Conservation (phyloP, 2,113 vertebrate genomes). For the Erythrolamprus reginae region DNA sequence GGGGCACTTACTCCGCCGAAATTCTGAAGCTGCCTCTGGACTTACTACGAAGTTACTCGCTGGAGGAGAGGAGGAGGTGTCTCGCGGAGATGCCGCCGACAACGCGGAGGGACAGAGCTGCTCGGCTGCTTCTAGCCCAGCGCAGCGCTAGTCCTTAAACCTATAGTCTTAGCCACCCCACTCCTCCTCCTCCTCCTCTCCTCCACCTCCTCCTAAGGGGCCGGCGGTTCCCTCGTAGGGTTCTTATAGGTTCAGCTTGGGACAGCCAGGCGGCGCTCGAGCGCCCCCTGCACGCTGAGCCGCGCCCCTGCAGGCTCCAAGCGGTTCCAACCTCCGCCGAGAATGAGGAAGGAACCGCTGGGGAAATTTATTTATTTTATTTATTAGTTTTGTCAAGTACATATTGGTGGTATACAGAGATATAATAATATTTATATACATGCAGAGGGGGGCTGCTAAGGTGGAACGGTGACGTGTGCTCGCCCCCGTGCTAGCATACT, state of each 20-base stretch:
- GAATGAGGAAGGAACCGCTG: not conserved
- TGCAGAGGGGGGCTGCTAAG: too few species aligned
- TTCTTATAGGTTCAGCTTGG: not conserved
- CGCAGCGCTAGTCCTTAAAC: not conserved
- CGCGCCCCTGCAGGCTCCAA: not conserved
- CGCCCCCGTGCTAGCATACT: too few species aligned
- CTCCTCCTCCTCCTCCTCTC: not conserved
- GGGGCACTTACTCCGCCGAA: not conserved
- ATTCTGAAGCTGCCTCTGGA: not conserved
- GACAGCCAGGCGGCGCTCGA: not conserved
- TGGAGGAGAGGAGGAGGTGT: fast-evolving
- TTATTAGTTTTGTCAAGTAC: too few species aligned
- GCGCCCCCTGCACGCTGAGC: not conserved
- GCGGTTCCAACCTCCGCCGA: not conserved
- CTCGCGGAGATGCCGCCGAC: not conserved
- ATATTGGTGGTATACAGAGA: too few species aligned
- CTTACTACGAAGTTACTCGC: not conserved
- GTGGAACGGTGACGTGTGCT: too few species aligned
- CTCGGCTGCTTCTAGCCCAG: not conserved
- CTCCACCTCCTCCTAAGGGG: not conserved
- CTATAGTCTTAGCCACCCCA: not conserved
- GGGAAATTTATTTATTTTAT: too few species aligned
- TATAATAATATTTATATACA: too few species aligned
- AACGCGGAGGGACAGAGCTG: not conserved
- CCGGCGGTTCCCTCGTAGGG: not conserved